Percentiles rank a stretch among this genome's conserved stretches.
These are phyloP conservation scores for Echinops telfairi DNA, from an alignment of 2,113 vertebrate species.

Conservation along the genomic window DNA sequence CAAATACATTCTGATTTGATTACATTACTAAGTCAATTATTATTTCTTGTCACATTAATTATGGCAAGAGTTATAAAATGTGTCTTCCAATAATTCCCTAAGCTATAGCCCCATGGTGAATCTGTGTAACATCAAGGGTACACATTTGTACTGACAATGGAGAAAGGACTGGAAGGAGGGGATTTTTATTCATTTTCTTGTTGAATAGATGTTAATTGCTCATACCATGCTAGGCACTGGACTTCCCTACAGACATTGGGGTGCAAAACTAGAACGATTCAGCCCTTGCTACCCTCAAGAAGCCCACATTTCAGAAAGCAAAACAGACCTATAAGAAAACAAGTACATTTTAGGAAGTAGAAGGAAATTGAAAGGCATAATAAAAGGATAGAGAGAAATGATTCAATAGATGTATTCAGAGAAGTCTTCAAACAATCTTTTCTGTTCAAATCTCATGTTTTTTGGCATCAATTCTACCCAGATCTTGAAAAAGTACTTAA, in stretches of 20 bases:
- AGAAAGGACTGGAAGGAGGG: not conserved
- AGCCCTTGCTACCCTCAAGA: not conserved
- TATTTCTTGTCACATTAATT: conserved; percentile 85
- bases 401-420: not conserved
- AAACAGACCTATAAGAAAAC: not conserved
- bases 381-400: not conserved
- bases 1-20: conserved; percentile 82
- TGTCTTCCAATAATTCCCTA: conserved; percentile 77
- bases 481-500: not conserved
- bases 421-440: not conserved
- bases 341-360: not conserved
- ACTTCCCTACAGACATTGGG: not conserved
- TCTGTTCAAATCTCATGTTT: not conserved
- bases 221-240: not conserved
- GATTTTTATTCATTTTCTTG: conserved; percentile 18
- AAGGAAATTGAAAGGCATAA: not conserved
- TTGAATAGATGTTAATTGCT: conserved; percentile 21
- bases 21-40: conserved; percentile 84
- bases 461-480: conserved; percentile 2
- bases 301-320: not conserved
- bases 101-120: conserved; percentile 28
- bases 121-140: conserved; percentile 14
- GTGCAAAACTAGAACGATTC: conserved; percentile 1
- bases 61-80: conserved; percentile 80
- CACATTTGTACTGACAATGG: not conserved